Base-by-base conservation (phyloP, 2,797 vertebrate genomes). In the Enteromius anoplus region DNA sequence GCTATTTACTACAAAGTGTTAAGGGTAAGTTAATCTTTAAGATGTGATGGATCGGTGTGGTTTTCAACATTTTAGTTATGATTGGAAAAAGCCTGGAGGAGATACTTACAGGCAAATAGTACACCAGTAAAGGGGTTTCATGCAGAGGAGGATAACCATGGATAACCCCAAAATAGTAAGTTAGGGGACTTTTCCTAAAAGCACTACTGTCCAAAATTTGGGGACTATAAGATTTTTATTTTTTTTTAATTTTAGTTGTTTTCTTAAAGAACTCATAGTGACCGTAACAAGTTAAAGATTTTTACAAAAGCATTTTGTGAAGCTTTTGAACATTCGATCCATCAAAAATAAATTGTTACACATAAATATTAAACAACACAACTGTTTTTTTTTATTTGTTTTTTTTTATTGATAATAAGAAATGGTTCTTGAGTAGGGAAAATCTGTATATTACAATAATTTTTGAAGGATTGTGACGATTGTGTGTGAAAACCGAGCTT, bases 1-100 rank as follows among this genome's bases (percentile, higher is more conserved):
- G 94, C 96, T 86, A 97, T 98, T 89, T 96, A 97, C 93, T 98
- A 98, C 95, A 98, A 97, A 91, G 96, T 96, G 10, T 92, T 98
- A 85, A 95, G 94, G 96, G 97, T 98, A 95, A 86, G 90, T 23
- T 26, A 32, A 15, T 4, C 58, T 78, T 8, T 32, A 71, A 65
- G 26, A 58, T 68, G 19, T 17, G 15, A 19, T 45, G 34, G 51
- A 68, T 32, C 32, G 4, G 3, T 42, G 66, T 69, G 26, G 17
- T 37, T 72, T 73, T 72, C 12, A 58, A 7, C 2, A 58, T n/a
- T 14, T 42, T 23, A 21, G 37, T 42, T 60, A 55, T 40, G 32
- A 58, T 12, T 70, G 17, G 12, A 60, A 14, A 70, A 4, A 49
- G 10, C n/a, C 15, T 32, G 23, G 26, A 72, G 49, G 55, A n/a